A percentile compares a stretch with the other conserved stretches of the same genome.
Conservation (phyloP, 2,888 invertebrate genomes). For the Tachina fera region DNA sequence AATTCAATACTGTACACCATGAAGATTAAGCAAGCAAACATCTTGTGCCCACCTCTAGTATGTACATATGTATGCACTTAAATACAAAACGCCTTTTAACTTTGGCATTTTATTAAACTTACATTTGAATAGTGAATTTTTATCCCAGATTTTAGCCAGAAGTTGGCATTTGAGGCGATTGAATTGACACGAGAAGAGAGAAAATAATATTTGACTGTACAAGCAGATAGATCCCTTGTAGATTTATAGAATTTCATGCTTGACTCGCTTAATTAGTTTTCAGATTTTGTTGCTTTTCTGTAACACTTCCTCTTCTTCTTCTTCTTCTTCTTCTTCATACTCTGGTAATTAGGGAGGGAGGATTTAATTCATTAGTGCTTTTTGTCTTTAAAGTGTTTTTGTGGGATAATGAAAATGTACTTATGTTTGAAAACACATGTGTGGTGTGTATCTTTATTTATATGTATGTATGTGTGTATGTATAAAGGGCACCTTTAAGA, state of each 20-base stretch:
- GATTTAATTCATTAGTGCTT: conserved; percentile 28
- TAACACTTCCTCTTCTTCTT: conserved; percentile 13
- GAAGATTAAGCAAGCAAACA: too few species aligned
- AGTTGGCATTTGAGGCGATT: neutral
- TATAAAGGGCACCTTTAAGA: conserved; percentile 53
- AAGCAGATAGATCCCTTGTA: too few species aligned
- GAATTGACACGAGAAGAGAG: neutral
- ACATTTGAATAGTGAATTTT: conserved; percentile 13
- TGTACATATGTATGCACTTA: conserved; percentile 4
- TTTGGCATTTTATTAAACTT: conserved; percentile 70
- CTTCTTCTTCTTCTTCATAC: neutral
- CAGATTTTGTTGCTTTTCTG: neutral
- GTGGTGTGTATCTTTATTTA: neutral
- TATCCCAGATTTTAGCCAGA: neutral
- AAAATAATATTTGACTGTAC: too few species aligned
- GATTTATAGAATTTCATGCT: too few species aligned
- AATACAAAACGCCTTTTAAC: conserved; percentile 67
- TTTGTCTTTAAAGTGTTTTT: neutral
- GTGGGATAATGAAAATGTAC: conserved; percentile 27
- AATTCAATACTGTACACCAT: too few species aligned
- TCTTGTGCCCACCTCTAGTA: too few species aligned
- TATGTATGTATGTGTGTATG: neutral
- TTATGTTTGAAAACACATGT: conserved; percentile 50
- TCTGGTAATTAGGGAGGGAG: neutral
- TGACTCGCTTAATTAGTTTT: too few species aligned